Evolutionary conservation across 2,888 invertebrate genomes (phyloP).

Genomic region (Dysmachus trigonus): DNA sequence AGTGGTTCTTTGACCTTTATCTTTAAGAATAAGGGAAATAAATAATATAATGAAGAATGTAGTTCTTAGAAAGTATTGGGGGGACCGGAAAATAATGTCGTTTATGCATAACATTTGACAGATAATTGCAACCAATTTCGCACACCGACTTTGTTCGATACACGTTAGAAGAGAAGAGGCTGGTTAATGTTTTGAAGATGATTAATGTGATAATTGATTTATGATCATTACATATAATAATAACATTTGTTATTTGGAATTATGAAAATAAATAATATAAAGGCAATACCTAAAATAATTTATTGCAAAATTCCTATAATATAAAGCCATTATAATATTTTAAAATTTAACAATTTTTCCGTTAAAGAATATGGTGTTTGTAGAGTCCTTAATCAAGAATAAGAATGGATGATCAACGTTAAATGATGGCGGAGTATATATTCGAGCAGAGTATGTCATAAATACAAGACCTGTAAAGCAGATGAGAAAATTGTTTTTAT

Average conservation of each 20-base stretch:
- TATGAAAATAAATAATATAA: neutral
- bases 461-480: neutral
- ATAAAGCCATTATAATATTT: neutral
- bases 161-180: too few species aligned
- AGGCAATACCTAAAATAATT: neutral
- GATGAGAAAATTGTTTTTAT: neutral
- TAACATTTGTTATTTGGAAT: neutral
- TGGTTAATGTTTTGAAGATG: too few species aligned
- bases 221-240: too few species aligned
- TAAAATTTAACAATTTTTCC: neutral
- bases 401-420: neutral
- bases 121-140: too few species aligned
- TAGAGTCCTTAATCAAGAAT: neutral
- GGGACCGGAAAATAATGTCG: too few species aligned
- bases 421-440: neutral
- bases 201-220: too few species aligned
- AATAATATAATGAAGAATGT: too few species aligned
- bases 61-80: too few species aligned
- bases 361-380: neutral
- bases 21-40: too few species aligned
- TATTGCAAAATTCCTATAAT: neutral
- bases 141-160: too few species aligned
- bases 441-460: neutral
- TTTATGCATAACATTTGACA: too few species aligned
- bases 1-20: too few species aligned